Evolutionary conservation across 1,140 invertebrate species (phyloP), one percentile per base, ranked within the genome.

Genomic region (Cherax quadricarinatus): DNA sequence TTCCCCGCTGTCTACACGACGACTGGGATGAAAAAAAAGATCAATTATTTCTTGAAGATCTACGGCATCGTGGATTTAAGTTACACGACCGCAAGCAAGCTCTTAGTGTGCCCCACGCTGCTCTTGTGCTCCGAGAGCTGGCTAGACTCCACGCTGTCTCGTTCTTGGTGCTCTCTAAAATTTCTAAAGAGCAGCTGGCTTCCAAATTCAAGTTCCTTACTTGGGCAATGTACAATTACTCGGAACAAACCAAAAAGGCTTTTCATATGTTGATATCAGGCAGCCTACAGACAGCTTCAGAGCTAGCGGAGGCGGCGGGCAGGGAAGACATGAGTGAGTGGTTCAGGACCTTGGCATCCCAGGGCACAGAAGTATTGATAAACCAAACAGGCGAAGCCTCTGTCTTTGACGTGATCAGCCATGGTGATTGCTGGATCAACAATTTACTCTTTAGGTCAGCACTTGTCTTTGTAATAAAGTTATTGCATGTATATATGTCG

Each of bases 351-450:
- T 30, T 86, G 48, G 60, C 75, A 6, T 48, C 84, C 0, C 7
- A 30, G 60, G 90, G 24, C 16, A 14, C 62, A 16, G 60, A 80
- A 16, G 10, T 53, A 4, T 48, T 91, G 7, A 12, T 57, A 1
- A 30, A n/a, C 7, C 78, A 79, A 48, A 70, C 49, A 12, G 3
- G 10, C 18, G 24, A 6, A 9, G 49, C 16, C 1, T 21, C 75
- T 18, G 49, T 75, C 78, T 91, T 86, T 81, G 78, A 91, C 70
- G 84, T 81, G 60, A 87, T 86, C 18, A 16, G 83, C 14, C 83
- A 81, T 41, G 83, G 84, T 9, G 78, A 86, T 75, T 90, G 88
- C 88, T 90, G 88, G 88, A 41, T 84, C 81, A 90, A 90, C 81
- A 90, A 90, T 49, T 49, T 90, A 48, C 81, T 90, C 4, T 90